Conservation (phyloP, 2,113 vertebrate genomes). For the Ceyx margarethae region DNA sequence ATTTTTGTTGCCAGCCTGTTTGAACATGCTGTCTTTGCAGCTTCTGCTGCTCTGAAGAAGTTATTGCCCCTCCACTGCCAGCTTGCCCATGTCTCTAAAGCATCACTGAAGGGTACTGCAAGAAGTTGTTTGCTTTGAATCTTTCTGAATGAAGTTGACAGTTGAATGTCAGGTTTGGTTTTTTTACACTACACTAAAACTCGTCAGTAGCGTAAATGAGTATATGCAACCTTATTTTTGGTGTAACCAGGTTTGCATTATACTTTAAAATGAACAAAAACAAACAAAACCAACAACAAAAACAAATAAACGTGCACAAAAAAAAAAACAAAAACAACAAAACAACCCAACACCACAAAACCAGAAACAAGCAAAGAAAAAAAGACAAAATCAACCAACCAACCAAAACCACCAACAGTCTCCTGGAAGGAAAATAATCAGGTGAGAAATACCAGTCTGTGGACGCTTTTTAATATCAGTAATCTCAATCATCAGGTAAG, state of each 20-base stretch:
- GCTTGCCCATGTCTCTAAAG: neutral
- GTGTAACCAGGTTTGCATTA: neutral
- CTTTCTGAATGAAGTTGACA: neutral
- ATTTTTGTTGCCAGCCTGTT: neutral
- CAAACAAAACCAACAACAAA: neutral
- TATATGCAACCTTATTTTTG: neutral
- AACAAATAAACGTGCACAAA: too few relatives aligned
- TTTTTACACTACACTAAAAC: neutral
- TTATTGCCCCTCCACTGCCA: neutral
- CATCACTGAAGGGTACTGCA: neutral
- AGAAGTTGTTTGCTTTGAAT: neutral
- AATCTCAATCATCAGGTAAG: neutral
- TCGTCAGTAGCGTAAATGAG: neutral
- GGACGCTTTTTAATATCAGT: neutral
- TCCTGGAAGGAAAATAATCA: neutral
- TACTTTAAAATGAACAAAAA: neutral
- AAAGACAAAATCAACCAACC: neutral
- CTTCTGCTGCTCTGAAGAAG: neutral
- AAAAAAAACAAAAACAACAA: neutral
- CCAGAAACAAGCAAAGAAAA: too few relatives aligned
- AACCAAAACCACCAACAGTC: neutral
- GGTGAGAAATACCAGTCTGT: neutral
- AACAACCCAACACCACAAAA: neutral
- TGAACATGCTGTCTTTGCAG: neutral
- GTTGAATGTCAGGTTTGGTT: neutral